phyloP scores from a whole-genome alignment of 2,113 vertebrate genomes.

The Trinectes maculatus region DNA sequence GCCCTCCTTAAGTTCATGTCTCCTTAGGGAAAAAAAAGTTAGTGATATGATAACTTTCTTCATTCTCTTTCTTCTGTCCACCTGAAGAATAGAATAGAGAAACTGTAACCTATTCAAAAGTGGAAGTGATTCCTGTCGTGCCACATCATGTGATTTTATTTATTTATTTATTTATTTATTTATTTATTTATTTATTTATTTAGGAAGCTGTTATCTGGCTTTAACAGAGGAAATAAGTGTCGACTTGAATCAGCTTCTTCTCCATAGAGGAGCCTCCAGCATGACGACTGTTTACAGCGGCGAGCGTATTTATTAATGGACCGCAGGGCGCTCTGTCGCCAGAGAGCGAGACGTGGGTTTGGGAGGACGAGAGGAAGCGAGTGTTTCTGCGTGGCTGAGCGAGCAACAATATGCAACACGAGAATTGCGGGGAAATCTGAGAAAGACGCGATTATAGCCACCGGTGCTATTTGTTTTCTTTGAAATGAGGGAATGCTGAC shows the following conservation, averaged over 20 bases:
- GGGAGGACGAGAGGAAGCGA: conserved; percentile 1
- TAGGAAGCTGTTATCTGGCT: conserved; percentile 36
- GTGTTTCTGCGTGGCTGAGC: too few relatives aligned
- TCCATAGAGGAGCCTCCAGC: conserved; percentile 35
- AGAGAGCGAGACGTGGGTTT: conserved; percentile 21
- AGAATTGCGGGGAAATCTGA: conserved; percentile 17
- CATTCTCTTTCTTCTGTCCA: too few relatives aligned
- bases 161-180: too few relatives aligned
- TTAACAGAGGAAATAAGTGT: conserved; percentile 19
- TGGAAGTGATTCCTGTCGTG: conserved; percentile 5
- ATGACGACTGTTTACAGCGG: conserved; percentile 46
- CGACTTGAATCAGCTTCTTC: conserved; percentile 25
- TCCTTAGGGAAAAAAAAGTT: too few relatives aligned
- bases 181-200: too few relatives aligned
- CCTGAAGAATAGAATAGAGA: too few relatives aligned
- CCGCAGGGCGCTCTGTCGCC: conserved; percentile 45
- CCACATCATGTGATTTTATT: conserved; percentile 8
- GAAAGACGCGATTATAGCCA: conserved; percentile 45
- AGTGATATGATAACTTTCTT: too few relatives aligned
- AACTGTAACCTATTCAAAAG: too few relatives aligned
- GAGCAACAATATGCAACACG: conserved; percentile 20
- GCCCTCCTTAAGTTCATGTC: not conserved
- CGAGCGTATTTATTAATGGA: conserved; percentile 59
- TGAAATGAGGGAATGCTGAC: conserved; percentile 19
- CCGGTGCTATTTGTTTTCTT: conserved; percentile 31